phyloP scores from a whole-genome alignment of 2,113 vertebrate genomes.

The Amblyornis subalaris region DNA sequence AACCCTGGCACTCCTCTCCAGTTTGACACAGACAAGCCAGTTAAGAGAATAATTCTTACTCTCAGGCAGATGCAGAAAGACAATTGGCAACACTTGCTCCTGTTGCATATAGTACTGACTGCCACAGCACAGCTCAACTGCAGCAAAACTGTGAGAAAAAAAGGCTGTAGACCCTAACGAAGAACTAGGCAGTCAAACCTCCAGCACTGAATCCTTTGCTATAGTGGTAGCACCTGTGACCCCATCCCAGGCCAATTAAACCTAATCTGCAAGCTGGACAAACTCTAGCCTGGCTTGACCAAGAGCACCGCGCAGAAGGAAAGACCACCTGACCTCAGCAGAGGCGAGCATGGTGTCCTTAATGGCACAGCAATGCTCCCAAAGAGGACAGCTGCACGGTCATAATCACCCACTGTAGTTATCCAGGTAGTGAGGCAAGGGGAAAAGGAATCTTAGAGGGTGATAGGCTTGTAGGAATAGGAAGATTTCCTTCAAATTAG shows the following conservation, averaged over 20 bases:
- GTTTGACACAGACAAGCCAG: background rate
- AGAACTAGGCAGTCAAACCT: background rate
- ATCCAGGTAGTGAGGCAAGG: background rate
- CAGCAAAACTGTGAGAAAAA: background rate
- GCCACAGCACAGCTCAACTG: background rate
- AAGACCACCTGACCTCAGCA: background rate
- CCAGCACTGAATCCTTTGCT: background rate
- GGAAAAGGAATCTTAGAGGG: background rate
- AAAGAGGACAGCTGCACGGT: fast-evolving
- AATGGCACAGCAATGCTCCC: background rate
- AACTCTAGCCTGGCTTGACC: background rate
- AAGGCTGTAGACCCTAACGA: background rate
- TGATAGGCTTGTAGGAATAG: background rate
- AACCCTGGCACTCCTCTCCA: background rate
- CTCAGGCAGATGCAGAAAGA: background rate
- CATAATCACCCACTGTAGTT: background rate
- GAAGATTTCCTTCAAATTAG: background rate
- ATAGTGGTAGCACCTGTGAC: background rate
- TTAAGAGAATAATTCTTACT: background rate
- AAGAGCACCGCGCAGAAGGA: background rate
- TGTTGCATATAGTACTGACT: background rate
- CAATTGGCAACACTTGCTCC: fast-evolving
- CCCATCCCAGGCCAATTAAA: background rate
- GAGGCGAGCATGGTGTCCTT: fast-evolving
- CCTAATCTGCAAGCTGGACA: background rate